phyloP scores from a whole-genome alignment of 2,113 vertebrate genomes.

The Cariama cristata region DNA sequence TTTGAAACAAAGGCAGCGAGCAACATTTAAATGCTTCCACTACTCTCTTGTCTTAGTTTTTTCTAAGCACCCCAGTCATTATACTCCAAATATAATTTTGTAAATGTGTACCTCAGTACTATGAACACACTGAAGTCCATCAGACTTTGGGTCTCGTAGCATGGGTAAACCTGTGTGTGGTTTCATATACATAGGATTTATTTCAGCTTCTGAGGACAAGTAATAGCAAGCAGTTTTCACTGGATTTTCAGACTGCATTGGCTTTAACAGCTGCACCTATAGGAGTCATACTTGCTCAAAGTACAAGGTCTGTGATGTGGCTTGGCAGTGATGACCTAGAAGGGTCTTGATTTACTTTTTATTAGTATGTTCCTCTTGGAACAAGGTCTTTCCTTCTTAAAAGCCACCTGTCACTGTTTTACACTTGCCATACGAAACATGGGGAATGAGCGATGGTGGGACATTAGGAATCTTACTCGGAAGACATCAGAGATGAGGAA shows the following conservation, averaged over 20 bases:
- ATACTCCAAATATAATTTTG: not conserved
- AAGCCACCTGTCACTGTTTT: not conserved
- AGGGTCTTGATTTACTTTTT: not conserved
- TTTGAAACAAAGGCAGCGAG: not conserved
- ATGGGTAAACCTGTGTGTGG: not conserved
- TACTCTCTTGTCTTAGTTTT: not conserved
- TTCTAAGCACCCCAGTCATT: not conserved
- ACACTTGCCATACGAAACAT: not conserved
- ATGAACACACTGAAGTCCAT: not conserved
- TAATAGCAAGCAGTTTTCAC: not conserved
- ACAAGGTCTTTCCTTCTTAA: not conserved
- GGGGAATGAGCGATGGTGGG: not conserved
- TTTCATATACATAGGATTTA: not conserved
- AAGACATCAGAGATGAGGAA: not conserved
- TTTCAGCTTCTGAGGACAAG: not conserved
- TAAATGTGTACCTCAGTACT: not conserved
- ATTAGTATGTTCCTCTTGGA: not conserved
- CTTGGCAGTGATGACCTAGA: not conserved
- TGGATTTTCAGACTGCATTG: not conserved
- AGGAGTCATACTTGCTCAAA: not conserved
- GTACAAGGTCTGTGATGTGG: not conserved
- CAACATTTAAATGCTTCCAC: not conserved
- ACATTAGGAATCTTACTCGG: not conserved
- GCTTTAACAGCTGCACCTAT: not conserved
- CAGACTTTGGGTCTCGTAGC: not conserved